Evolutionary conservation across 2,888 invertebrate species (phyloP).

Genomic region (Amphipoea lucens): DNA sequence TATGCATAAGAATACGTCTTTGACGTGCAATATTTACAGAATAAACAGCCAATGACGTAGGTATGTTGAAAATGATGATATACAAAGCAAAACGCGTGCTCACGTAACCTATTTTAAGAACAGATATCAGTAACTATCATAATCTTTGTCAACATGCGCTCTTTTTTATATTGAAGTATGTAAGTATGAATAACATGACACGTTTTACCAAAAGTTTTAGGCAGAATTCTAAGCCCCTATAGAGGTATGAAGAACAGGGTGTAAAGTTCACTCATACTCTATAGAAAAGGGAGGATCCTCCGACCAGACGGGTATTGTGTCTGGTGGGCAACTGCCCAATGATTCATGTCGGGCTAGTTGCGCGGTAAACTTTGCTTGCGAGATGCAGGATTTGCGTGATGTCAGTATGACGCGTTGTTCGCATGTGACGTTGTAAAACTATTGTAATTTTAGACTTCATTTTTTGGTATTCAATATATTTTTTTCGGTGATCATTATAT

Average conservation of each 20-base stretch:
- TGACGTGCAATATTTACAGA: conserved; percentile 6
- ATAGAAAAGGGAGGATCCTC: too few relatives aligned
- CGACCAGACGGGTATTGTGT: too few relatives aligned
- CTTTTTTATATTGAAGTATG: background rate
- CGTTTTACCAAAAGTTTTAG: background rate
- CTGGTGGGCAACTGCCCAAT: too few relatives aligned
- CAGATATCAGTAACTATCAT: background rate
- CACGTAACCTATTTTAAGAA: conserved; percentile 10
- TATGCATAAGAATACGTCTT: background rate
- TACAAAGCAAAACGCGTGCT: background rate
- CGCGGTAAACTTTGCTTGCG: too few relatives aligned
- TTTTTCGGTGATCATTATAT: too few relatives aligned
- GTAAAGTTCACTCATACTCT: too few relatives aligned
- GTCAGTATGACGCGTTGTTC: too few relatives aligned
- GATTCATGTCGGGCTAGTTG: too few relatives aligned
- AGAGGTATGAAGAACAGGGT: background rate
- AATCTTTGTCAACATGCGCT: background rate
- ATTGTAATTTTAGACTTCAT: too few relatives aligned
- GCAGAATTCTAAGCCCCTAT: background rate
- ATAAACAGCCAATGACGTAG: conserved; percentile 22
- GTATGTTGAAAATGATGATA: background rate
- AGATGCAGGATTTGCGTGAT: too few relatives aligned
- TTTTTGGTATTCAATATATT: too few relatives aligned
- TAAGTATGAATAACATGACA: background rate
- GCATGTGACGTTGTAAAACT: too few relatives aligned